Base-by-base conservation (phyloP, 2,888 invertebrate species). In the Hololepta plana region DNA sequence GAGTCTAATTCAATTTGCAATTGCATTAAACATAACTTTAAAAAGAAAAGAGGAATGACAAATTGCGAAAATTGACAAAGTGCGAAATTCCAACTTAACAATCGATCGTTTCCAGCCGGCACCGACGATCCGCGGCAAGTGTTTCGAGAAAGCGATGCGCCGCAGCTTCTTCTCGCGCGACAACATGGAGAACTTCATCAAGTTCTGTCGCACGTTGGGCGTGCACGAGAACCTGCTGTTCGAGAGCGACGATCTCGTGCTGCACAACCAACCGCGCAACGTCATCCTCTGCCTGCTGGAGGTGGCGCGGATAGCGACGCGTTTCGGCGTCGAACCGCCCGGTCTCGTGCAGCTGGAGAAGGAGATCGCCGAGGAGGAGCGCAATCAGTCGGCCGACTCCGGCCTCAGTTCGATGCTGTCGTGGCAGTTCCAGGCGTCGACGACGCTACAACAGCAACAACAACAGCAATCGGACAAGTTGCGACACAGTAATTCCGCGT, bases 101-200 rank as follows among this genome's bases (percentile, higher is more conserved):
- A n/a, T n/a, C n/a, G n/a, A n/a, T n/a, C 24, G 11, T 25, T 38
- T 47, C n/a, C 53, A 79, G 79, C 63, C 70, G 34, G 61, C 71
- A 37, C 81, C 81, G 8, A 60, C 60, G 29, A 70, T 81, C 43
- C 64, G 70, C 40, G 75, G 75, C 14, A 70, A 77, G 41, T 80
- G 77, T 51, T 80, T 82, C 66, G 76, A 76, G 55, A 76, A 75
- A 42, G 85, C 85, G 8, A 74, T 77, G 31, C 65, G 80, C 7
- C 68, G 80, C 37, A 82, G 81, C 43, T 88, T 87, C 62, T 87
- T 82, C 55, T 82, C 85, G 0, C 51, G 87, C 21, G 87, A 88
- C 56, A 87, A 87, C 55, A 76, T 81, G 41, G 82, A 82, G 45
- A 84, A 84, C 56, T 88, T 87, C 53, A 72, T 87, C 40, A 72